Conservation (phyloP, 2,888 invertebrate genomes). For the Lutraria lutraria region DNA sequence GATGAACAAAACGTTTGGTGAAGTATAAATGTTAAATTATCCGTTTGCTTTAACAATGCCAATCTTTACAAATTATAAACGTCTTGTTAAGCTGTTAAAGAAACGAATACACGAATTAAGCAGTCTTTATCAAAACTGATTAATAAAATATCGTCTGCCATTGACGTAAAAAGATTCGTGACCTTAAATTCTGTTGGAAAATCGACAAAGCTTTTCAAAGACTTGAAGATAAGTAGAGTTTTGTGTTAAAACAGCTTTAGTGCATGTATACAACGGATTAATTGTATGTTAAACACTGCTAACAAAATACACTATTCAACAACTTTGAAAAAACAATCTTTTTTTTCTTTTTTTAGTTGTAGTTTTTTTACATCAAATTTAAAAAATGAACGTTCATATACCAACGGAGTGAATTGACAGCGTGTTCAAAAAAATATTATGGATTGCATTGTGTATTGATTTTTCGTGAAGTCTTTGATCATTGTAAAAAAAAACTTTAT, state of each 20-base stretch:
- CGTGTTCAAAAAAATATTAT: background rate
- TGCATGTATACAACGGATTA: background rate
- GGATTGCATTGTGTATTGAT: background rate
- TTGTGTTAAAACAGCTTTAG: background rate
- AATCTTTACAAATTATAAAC: background rate
- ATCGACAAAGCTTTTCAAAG: constrained; percentile 14
- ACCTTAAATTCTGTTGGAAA: constrained; percentile 15
- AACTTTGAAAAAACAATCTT: background rate
- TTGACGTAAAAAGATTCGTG: constrained; percentile 13
- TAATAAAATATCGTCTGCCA: constrained; percentile 3
- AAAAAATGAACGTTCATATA: background rate
- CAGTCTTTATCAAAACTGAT: background rate
- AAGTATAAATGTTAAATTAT: background rate
- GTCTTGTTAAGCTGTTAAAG: constrained; percentile 17
- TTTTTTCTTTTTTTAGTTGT: background rate
- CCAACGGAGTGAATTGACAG: background rate
- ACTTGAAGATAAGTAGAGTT: background rate
- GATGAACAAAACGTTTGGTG: too few species aligned
- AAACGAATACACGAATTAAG: constrained; percentile 20
- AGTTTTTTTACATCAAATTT: background rate
- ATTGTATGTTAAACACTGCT: background rate
- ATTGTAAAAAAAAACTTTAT: background rate
- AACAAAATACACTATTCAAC: background rate
- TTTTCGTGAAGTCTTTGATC: background rate
- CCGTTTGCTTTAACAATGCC: background rate